phyloP scores from a whole-genome alignment of 2,888 invertebrate species.

The Callyntrura sp. region DNA sequence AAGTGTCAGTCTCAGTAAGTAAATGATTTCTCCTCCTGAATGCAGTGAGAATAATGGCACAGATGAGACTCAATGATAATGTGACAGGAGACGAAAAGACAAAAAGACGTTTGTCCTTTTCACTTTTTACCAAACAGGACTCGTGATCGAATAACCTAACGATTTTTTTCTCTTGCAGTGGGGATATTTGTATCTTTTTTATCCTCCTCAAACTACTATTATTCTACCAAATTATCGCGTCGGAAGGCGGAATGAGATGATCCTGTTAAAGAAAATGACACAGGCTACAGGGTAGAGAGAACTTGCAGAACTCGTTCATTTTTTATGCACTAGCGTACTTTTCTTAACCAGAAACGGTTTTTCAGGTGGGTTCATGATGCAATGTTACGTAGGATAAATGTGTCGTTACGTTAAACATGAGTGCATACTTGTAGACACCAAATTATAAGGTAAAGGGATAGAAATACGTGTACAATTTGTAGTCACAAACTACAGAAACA shows the following conservation, averaged over 20 bases:
- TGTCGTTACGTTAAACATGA: neutral
- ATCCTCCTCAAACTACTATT: neutral
- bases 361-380: neutral
- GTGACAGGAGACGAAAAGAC: constrained; percentile 33
- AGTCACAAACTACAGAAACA: neutral
- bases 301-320: neutral
- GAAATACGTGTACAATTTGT: neutral
- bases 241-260: constrained; percentile 43
- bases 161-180: constrained; percentile 9
- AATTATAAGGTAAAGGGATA: neutral
- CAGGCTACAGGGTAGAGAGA: constrained; percentile 22
- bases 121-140: neutral
- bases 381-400: no score
- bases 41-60: neutral
- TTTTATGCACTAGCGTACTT: constrained; percentile 19
- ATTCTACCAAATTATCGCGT: constrained; percentile 48
- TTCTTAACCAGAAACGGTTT: neutral
- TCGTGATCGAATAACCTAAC: neutral
- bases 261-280: constrained; percentile 69
- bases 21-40: neutral
- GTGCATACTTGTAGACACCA: neutral
- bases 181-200: neutral
- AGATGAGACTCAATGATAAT: constrained; percentile 20
- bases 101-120: neutral
- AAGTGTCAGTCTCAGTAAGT: no score